Evolutionary conservation across 1,140 invertebrate species (phyloP), one percentile per base, ranked within the genome.

Genomic region (Tetranychus cinnabarinus): DNA sequence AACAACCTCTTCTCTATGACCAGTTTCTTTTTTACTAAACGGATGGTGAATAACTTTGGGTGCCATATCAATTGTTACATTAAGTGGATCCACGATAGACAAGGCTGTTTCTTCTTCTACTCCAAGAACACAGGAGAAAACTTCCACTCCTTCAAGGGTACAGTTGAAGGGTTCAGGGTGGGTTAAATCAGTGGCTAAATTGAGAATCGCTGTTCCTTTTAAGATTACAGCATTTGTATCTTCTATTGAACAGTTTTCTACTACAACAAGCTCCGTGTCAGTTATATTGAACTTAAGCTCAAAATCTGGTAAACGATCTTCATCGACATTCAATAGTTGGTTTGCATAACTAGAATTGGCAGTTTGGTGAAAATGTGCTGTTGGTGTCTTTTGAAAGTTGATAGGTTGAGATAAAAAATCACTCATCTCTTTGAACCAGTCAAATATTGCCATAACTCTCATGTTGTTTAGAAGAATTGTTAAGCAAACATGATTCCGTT

Each of bases 191-290:
- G 39, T 54, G 13, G 48, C n/a, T 56, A 59, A 64, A 59, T 46
- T 58, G 12, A 62, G 54, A 58, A 62, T 48, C 35, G 55, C 56
- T 39, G 63, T 66, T 67, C 84, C 82, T 74, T 88, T 90, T 0
- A 97, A 75, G 69, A 97, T 97, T 3, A 96, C 87, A 36, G 90
- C 88, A 73, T 90, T 91, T 0, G 89, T 85, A 71, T 96, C 89
- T 73, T 80, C 80, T 1, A 83, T 74, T 3, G 85, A 83, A 3
- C 84, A 82, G 69, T 96, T 83, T 72, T 97, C 92, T 0, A 97
- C 84, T 5, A 97, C 75, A 34, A 97, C 88, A 35, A 97, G 74
- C 75, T 97, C 89, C 2, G 89, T 96, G 70, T 97, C 88, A 0
- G 87, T 90, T 3, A 97, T 82, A 73, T 96, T 97, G 4, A 97